These are phyloP conservation scores for Geopemphigus sp. DNA, from an alignment of 1,140 invertebrate genomes.

Conservation along the genomic window DNA sequence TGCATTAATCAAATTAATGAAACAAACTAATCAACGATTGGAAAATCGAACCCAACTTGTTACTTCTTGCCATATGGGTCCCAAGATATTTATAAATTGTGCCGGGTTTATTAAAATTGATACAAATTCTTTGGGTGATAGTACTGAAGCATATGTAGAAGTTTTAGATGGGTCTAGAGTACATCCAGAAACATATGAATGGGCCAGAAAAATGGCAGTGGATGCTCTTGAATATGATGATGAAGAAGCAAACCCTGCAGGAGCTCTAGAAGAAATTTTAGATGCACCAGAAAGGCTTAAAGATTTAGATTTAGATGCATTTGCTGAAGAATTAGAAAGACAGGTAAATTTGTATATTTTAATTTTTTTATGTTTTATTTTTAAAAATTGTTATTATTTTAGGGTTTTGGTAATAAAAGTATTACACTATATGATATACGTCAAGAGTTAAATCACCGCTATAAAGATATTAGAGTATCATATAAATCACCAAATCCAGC, in stretches of 20 bases:
- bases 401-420: constrained; percentile 92
- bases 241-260: constrained; percentile 91
- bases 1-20: constrained; percentile 84
- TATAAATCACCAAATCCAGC: constrained; percentile 79
- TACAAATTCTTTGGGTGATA: constrained; percentile 88
- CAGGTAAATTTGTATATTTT: constrained; percentile 62
- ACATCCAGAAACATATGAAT: constrained; percentile 98
- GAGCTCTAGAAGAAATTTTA: constrained; percentile 94
- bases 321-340: constrained; percentile 93
- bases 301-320: constrained; percentile 97
- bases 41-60: constrained; percentile 95
- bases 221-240: constrained; percentile 97
- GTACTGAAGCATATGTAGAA: constrained; percentile 92
- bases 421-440: constrained; percentile 97
- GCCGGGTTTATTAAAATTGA: constrained; percentile 99
- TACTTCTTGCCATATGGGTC: constrained; percentile 93
- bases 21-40: constrained; percentile 88
- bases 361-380: constrained; percentile 49
- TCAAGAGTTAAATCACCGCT: constrained; percentile 90
- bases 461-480: constrained; percentile 85
- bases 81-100: constrained; percentile 98
- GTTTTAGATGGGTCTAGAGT: constrained; percentile 96
- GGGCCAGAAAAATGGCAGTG: constrained; percentile 99
- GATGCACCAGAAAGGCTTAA: constrained; percentile 92
- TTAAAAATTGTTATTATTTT: constrained; percentile 51